Evolutionary conservation across 2,888 invertebrate genomes (phyloP), one percentile per base, ranked within the genome.

Genomic region (Drosophila kuntzei): DNA sequence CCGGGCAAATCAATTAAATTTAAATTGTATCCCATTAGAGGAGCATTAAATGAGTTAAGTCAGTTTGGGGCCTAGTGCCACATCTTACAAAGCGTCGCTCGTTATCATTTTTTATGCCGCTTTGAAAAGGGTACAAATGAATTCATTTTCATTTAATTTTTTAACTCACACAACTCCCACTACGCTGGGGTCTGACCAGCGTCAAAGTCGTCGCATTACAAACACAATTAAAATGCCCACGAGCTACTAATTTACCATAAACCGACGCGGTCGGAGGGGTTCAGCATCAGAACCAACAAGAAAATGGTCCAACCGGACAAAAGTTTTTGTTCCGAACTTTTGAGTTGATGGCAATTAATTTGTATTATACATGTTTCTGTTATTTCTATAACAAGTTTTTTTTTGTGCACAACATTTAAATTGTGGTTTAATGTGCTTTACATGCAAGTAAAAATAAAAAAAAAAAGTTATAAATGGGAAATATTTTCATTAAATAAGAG

Each of bases 21-120:
- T 87, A 86, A 87, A 87, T 87, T 87, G 83, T 86, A 79, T 79
- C 88, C 86, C 86, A 83, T 87, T 87, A 87, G 87, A 87, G 78
- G 61, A 83, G 79, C 86, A 86, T 86, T 86, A 87, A 86, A 86
- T 83, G 87, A 79, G 85, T 87, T 86, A 85, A 87, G 85, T 84
- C 83, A 75, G 83, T 82, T 68, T 68, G 68, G 58, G 66, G 53
- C 72, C 60, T 69, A 64, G 67, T 70, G 54, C 64, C 64, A 49
- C 76, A 49, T 62, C 72, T 65, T 65, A 66, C 69, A 72, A 72
- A 68, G 71, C 69, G 72, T 73, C 71, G 77, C 81, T 79, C 81
- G 79, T 83, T 84, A 83, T 67, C 75, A 77, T 79, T 84, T 83
- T 73, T 80, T 73, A 78, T 77, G 63, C 71, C 51, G 63, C 83